Base-by-base conservation (phyloP, 2,113 vertebrate genomes). In the Caranx ignobilis region DNA sequence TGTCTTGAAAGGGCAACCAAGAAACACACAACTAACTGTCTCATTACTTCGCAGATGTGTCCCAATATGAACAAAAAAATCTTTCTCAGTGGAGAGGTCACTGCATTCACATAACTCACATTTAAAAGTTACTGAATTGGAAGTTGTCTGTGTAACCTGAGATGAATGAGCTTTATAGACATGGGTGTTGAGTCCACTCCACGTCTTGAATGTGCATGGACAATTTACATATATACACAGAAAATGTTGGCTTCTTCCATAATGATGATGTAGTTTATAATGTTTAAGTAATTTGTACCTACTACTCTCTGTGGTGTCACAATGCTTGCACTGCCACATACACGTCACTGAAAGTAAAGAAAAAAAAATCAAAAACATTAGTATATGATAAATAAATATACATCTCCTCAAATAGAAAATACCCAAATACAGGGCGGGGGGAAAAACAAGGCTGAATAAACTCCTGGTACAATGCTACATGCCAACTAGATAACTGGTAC, bases 241-340 rank as follows among this genome's bases (percentile, higher is more conserved):
- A 50, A 19, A 67, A 50, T 35, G 31, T 50, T 67, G 64, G 31
- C 31, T 31, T 55, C 13, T 32, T 26, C 52, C 34, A 43, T 32
- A 69, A 52, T 71, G 52, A 56, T 70, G 34, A 70, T 66, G 16
- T 7, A 50, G 2, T 60, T 71, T 47, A 48, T 71, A 60, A 59
- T 48, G 45, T 12, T 66, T 9, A 34, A 71, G 26, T 45, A 45
- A 59, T 47, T 47, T 47, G 41, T 47, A 71, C 31, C 26, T 71
- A 34, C 39, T 60, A 13, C 43, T 48, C 32, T 60, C 55, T 60
- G 2, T 31, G 2, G 11, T 6, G 12, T 9, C 41, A 65, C 43
- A 65, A 65, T 31, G 8, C 8, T 12, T 65, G 63, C 63, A 48
- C 43, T 65, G 43, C 64, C 45, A 66, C 64, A 32, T 66, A 32